Evolutionary conservation across 2,113 vertebrate species (phyloP).

Genomic region (Amphiprion percula): DNA sequence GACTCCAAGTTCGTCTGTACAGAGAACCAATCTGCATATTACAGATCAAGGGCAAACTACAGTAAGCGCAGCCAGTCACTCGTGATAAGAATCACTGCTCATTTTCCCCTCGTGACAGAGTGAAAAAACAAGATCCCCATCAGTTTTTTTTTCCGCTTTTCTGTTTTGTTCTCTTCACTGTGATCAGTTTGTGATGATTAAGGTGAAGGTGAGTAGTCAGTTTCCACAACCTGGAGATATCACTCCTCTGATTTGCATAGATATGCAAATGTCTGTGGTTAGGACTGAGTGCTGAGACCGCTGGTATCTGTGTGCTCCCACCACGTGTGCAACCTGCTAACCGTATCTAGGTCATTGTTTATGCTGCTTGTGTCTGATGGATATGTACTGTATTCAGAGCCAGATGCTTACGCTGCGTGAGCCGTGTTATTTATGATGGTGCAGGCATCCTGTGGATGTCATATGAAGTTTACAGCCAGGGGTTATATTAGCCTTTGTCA

Average conservation of each 20-base stretch:
- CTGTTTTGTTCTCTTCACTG: conserved; percentile 60
- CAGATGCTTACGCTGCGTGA: conserved; percentile 41
- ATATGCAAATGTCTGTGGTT: conserved; percentile 79
- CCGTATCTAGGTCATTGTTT: conserved; percentile 70
- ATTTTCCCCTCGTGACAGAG: conserved; percentile 8
- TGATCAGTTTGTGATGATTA: conserved; percentile 68
- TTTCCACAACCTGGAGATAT: conserved; percentile 51
- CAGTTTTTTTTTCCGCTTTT: conserved; percentile 30
- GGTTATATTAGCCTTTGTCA: conserved; percentile 44
- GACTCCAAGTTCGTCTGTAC: conserved; percentile 33
- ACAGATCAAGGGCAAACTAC: conserved; percentile 68
- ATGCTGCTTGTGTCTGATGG: conserved; percentile 56
- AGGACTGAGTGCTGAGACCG: conserved; percentile 57
- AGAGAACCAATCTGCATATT: conserved; percentile 69
- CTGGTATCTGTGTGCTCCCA: conserved; percentile 55
- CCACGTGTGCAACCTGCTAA: conserved; percentile 28
- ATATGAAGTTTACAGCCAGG: conserved; percentile 44
- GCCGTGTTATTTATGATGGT: conserved; percentile 60
- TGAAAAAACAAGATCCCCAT: conserved; percentile 53
- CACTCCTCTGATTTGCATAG: conserved; percentile 80
- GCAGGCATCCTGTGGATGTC: conserved; percentile 38
- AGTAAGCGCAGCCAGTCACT: conserved; percentile 46
- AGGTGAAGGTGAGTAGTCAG: conserved; percentile 49
- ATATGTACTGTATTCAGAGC: conserved; percentile 60
- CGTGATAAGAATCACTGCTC: conserved; percentile 63